Conservation (phyloP, 2,797 vertebrate genomes). For the Pitangus sulphuratus region DNA sequence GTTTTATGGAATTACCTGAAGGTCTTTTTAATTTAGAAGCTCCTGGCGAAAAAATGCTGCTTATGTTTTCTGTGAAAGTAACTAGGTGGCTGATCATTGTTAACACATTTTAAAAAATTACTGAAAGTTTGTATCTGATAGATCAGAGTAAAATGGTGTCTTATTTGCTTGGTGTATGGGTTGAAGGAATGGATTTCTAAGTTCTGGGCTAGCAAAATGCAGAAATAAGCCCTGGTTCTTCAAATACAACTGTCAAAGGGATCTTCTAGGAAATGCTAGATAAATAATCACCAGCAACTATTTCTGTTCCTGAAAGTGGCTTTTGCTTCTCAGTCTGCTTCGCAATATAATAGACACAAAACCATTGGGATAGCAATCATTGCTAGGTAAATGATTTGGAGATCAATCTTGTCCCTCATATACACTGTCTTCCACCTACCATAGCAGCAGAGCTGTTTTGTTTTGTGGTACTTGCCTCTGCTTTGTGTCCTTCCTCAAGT, state of each 20-base stretch:
- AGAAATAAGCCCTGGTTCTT: neutral
- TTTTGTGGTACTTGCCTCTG: neutral
- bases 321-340: neutral
- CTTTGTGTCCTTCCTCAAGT: neutral
- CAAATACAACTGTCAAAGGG: neutral
- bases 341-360: neutral
- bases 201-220: neutral
- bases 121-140: neutral
- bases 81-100: conserved; percentile 1
- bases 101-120: neutral
- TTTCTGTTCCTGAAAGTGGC: neutral
- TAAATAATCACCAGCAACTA: neutral
- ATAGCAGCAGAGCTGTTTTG: neutral
- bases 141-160: neutral
- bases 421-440: neutral
- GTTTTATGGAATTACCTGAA: conserved; percentile 30
- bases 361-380: neutral
- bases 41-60: conserved; percentile 17
- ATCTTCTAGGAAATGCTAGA: neutral
- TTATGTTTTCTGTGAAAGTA: conserved; percentile 48
- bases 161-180: neutral
- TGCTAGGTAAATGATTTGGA: neutral
- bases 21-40: conserved; percentile 28
- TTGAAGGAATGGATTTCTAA: neutral
- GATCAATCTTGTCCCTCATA: neutral